Percentiles rank a stretch among this genome's conserved stretches.
These are phyloP conservation scores for Drosophila anomelani DNA, from an alignment of 2,888 invertebrate genomes.

Conservation along the genomic window DNA sequence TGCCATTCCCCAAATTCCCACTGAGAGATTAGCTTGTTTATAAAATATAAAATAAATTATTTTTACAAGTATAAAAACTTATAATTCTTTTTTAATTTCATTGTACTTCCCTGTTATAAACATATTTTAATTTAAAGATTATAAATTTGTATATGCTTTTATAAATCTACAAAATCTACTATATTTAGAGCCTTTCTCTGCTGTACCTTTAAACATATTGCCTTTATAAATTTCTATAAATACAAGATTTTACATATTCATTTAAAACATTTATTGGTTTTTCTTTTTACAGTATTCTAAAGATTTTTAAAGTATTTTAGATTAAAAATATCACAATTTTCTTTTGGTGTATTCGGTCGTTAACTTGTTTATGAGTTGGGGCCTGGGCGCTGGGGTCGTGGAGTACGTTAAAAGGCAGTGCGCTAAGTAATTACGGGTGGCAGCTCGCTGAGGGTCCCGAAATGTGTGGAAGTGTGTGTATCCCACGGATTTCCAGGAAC, in stretches of 20 bases:
- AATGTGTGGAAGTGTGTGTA: conserved; percentile 26
- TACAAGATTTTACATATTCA: not conserved
- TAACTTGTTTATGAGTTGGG: conserved; percentile 38
- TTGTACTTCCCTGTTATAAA: too few species aligned
- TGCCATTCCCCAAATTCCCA: conserved; percentile 3
- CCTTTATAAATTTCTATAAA: too few species aligned
- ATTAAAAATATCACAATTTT: not conserved
- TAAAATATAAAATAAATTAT: too few species aligned
- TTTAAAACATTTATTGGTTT: not conserved
- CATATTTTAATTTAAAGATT: not conserved
- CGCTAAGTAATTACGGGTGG: conserved; percentile 50
- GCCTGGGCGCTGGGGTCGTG: conserved; percentile 13
- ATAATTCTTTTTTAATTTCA: too few species aligned
- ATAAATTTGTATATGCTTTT: not conserved
- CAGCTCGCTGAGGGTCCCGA: conserved; percentile 34
- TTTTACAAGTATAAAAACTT: not conserved
- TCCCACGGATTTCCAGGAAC: conserved; percentile 50
- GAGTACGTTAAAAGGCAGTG: conserved; percentile 47
- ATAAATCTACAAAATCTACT: too few species aligned
- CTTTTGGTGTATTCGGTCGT: conserved; percentile 22
- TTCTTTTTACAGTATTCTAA: too few species aligned
- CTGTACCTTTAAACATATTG: too few species aligned
- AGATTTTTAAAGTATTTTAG: not conserved
- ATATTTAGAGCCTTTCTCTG: too few species aligned
- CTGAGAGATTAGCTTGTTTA: not conserved